Conservation (phyloP, 92 coral and sea anemone species). For the Bergia sp. region DNA sequence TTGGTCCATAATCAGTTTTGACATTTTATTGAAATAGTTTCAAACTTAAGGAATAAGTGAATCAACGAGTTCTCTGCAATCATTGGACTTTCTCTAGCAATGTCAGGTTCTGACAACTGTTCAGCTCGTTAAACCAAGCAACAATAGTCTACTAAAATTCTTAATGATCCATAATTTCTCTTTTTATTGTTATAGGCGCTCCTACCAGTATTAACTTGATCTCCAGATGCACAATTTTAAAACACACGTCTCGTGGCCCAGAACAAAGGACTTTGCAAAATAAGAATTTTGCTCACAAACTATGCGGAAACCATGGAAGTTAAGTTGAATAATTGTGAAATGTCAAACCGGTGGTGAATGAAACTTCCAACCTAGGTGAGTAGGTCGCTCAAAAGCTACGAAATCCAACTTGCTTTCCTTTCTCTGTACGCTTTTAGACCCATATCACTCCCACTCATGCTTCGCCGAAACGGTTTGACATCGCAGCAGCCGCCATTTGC, state of each 20-base stretch:
- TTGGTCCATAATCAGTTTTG: too few species aligned
- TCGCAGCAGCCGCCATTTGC: background rate
- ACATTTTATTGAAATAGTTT: too few species aligned
- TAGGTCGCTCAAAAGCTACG: background rate
- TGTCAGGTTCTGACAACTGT: background rate
- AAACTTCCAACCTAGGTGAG: background rate
- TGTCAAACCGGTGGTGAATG: too few species aligned
- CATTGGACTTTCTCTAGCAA: too few species aligned
- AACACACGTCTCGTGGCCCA: too few species aligned
- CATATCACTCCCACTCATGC: background rate
- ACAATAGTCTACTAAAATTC: too few species aligned
- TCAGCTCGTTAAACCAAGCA: background rate
- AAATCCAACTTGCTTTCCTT: constrained; percentile 7
- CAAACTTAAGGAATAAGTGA: too few species aligned
- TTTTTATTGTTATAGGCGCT: background rate
- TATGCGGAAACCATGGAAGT: background rate
- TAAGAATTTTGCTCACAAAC: background rate
- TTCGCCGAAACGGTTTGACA: background rate
- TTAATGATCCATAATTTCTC: background rate
- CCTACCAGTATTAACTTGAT: background rate
- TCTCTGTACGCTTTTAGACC: background rate
- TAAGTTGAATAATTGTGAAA: background rate
- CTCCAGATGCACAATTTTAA: background rate
- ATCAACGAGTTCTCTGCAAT: too few species aligned
- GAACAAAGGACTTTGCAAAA: background rate